phyloP scores from a whole-genome alignment of 2,888 invertebrate genomes.

The Polylopha cassiicola region DNA sequence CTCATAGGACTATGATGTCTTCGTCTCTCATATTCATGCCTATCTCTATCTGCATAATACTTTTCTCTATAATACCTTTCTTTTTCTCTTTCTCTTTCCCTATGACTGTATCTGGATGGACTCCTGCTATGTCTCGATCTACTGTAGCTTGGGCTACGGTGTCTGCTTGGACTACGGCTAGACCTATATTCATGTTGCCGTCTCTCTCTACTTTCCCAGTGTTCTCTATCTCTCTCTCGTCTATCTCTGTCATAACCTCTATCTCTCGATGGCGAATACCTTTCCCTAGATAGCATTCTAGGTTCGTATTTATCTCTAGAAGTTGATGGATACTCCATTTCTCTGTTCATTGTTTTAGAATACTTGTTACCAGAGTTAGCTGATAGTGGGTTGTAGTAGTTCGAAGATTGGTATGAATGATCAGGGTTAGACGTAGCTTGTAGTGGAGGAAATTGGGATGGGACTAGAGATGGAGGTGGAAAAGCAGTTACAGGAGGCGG shows the following conservation, averaged over 20 bases:
- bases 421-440: background rate
- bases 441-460: slow-evolving; percentile 27
- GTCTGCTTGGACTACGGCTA: slow-evolving; percentile 42
- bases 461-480: slow-evolving; percentile 26
- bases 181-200: slow-evolving; percentile 24
- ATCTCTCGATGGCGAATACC: slow-evolving; percentile 17
- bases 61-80: slow-evolving; percentile 21
- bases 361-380: slow-evolving; percentile 10
- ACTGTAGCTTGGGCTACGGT: slow-evolving; percentile 24
- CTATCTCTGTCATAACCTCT: slow-evolving; percentile 32
- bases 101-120: slow-evolving; percentile 39
- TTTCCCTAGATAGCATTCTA: slow-evolving; percentile 6
- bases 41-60: slow-evolving; percentile 19
- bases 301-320: slow-evolving; percentile 20
- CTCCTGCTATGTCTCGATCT: slow-evolving; percentile 33
- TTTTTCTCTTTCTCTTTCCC: slow-evolving; percentile 16
- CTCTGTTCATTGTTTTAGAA: slow-evolving; percentile 12
- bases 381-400: slow-evolving; percentile 12
- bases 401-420: slow-evolving; percentile 3
- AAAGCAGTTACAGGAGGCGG: slow-evolving; percentile 24
- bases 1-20: slow-evolving; percentile 37
- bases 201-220: slow-evolving; percentile 25
- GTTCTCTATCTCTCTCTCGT: slow-evolving; percentile 32
- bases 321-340: slow-evolving; percentile 18
- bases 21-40: slow-evolving; percentile 41